phyloP scores from a whole-genome alignment of 1,140 invertebrate species.

The Rhyacophila brunnea region DNA sequence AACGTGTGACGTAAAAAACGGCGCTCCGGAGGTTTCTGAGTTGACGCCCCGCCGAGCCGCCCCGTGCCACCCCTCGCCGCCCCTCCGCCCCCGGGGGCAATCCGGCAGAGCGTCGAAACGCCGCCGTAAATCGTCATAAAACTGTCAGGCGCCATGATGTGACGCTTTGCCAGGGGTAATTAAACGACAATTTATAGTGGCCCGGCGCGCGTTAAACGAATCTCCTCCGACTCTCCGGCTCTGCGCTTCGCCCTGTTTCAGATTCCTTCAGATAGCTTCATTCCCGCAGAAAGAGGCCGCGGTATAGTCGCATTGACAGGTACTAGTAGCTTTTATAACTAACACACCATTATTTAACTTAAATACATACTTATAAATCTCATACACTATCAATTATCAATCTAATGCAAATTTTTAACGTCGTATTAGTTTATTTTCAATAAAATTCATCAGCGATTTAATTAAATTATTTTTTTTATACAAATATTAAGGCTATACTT shows the following conservation, averaged over 20 bases:
- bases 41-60: slow-evolving; percentile 12
- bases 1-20: neutral
- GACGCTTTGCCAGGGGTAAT: slow-evolving; percentile 64
- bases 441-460: too few species aligned
- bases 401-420: too few species aligned
- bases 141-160: slow-evolving; percentile 66
- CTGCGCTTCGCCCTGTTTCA: slow-evolving; percentile 22
- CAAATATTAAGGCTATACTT: too few species aligned
- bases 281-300: slow-evolving; percentile 10
- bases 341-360: too few species aligned
- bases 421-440: too few species aligned
- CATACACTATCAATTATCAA: too few species aligned
- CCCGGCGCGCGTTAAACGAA: slow-evolving; percentile 35
- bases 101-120: slow-evolving; percentile 54
- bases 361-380: too few species aligned
- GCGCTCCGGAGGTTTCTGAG: neutral
- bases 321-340: too few species aligned
- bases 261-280: slow-evolving; percentile 20
- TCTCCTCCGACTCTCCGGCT: slow-evolving; percentile 20
- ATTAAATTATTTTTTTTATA: too few species aligned
- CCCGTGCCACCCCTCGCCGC: slow-evolving; percentile 2
- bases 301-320: too few species aligned
- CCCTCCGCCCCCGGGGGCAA: slow-evolving; percentile 33
- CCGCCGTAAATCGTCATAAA: slow-evolving; percentile 69
- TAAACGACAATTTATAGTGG: slow-evolving; percentile 65